These are phyloP conservation scores for Ptyas mucosa DNA, from an alignment of 2,113 vertebrate species.

Conservation along the genomic window DNA sequence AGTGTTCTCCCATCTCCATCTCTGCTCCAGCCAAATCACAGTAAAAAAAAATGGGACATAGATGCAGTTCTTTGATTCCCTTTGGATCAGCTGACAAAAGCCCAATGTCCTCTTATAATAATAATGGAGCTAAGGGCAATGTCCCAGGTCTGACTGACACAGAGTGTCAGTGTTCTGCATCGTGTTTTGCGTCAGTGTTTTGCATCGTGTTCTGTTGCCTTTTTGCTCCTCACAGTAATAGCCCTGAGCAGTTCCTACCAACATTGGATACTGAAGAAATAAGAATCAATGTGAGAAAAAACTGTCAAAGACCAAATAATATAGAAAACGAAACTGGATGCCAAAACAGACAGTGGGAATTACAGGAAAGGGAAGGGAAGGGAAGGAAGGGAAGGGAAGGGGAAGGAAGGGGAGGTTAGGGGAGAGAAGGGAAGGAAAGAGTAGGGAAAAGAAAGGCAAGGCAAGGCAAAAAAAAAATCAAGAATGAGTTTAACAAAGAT, in stretches of 20 bases:
- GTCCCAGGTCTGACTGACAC: not conserved
- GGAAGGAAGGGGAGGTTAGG: no score
- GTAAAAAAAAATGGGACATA: not conserved
- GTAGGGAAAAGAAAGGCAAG: no score
- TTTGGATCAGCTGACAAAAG: conserved; percentile 26
- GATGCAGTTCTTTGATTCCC: not conserved
- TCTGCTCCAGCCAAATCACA: fast-evolving
- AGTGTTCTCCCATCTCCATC: not conserved
- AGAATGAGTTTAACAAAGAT: not conserved
- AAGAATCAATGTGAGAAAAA: not conserved
- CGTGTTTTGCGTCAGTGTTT: not conserved
- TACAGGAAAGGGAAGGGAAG: not conserved
- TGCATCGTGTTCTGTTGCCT: not conserved
- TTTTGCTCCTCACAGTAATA: not conserved
- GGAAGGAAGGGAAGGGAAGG: fast-evolving
- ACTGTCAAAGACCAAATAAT: not conserved
- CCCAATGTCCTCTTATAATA: not conserved
- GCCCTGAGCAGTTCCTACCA: conserved; percentile 44
- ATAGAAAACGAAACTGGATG: not conserved
- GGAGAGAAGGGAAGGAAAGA: no score
- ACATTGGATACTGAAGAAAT: conserved; percentile 20
- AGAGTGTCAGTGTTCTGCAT: not conserved
- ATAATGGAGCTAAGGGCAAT: not conserved
- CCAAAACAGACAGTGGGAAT: not conserved
- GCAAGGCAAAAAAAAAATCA: not conserved